Evolutionary conservation across 2,113 vertebrate genomes (phyloP).

Genomic region (Mustelus asterias): DNA sequence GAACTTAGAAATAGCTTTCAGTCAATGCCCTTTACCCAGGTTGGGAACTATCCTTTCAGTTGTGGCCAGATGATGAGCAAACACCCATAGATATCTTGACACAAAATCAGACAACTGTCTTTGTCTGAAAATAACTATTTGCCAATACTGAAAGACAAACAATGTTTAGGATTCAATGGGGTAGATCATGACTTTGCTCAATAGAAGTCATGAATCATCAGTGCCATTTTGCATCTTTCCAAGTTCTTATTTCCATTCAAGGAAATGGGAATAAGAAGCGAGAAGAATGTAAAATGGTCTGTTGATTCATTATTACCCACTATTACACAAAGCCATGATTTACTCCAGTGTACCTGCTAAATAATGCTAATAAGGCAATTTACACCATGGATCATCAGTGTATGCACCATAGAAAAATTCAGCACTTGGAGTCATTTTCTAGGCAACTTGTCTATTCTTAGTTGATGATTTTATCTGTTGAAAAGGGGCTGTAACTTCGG

Average conservation of each 20-base stretch:
- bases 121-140: not conserved
- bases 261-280: not conserved
- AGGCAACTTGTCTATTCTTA: not conserved
- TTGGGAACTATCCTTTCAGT: not conserved
- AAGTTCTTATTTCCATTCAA: not conserved
- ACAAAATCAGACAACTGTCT: not conserved
- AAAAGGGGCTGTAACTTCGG: not conserved
- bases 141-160: not conserved
- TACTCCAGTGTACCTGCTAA: not conserved
- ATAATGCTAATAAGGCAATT: not conserved
- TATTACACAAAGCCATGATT: not conserved
- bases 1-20: not conserved
- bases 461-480: not conserved
- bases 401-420: not conserved
- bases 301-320: not conserved
- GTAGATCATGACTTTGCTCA: not conserved
- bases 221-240: too few relatives aligned
- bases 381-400: not conserved
- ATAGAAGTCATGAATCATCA: not conserved
- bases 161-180: not conserved
- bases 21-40: not conserved
- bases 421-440: not conserved
- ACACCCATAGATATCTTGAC: not conserved
- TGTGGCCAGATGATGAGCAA: not conserved
- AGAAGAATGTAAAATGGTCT: not conserved